Conservation (phyloP, 1,140 invertebrate species). For the Dufourea novaeangliae region DNA sequence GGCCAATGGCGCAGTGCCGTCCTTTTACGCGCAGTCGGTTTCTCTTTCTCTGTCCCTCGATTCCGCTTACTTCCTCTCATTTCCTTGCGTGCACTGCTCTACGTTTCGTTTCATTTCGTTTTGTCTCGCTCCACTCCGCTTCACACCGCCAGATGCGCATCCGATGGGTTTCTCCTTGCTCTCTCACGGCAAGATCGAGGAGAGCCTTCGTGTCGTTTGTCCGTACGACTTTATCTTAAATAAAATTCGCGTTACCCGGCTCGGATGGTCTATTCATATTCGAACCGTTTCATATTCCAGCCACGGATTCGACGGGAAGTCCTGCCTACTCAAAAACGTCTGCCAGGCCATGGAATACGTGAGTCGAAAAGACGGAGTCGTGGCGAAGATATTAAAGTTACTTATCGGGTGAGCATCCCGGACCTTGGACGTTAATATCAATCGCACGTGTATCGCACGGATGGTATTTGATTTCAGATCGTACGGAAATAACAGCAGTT, state of each 20-base stretch:
- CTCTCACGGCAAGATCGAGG: not conserved
- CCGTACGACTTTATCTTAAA: not conserved
- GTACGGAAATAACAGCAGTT: slow-evolving; percentile 65
- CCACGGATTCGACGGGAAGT: slow-evolving; percentile 82
- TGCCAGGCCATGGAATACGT: slow-evolving; percentile 79
- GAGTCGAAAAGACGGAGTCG: slow-evolving; percentile 66
- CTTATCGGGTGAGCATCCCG: slow-evolving; percentile 67
- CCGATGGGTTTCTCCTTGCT: not conserved
- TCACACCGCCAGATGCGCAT: not conserved
- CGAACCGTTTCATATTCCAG: slow-evolving; percentile 75
- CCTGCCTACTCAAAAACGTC: slow-evolving; percentile 82
- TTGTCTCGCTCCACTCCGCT: not conserved
- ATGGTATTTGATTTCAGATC: slow-evolving; percentile 63
- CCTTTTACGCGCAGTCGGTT: slow-evolving; percentile 2
- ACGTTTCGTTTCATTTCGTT: not conserved
- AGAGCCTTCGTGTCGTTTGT: not conserved
- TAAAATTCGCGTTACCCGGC: not conserved
- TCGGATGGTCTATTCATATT: not conserved
- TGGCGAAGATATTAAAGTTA: slow-evolving; percentile 76
- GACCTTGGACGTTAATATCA: slow-evolving; percentile 22
- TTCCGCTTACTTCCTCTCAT: not conserved
- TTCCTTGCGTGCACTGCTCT: not conserved
- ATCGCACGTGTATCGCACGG: slow-evolving; percentile 3
- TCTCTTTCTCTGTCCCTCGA: not conserved
- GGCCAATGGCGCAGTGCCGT: slow-evolving; percentile 37